Evolutionary conservation across 2,888 invertebrate species (phyloP), one percentile per base, ranked within the genome.

Genomic region (Gnatocerus cornutus): DNA sequence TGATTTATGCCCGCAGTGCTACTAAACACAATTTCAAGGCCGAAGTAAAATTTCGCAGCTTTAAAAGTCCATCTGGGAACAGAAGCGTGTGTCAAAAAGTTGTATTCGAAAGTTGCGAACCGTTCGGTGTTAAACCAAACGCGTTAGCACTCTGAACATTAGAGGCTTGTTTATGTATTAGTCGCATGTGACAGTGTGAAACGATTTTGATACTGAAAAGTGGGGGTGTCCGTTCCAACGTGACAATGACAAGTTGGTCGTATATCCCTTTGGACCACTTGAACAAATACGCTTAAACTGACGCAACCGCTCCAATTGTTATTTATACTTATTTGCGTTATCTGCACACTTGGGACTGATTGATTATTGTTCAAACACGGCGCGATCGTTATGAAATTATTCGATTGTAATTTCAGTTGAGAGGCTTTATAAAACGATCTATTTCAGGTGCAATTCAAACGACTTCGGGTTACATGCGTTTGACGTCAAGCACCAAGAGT

Each of bases 161-260:
- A 10, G 30, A n/a, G n/a, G 29, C 43, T 58, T 43, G 43, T 58
- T 58, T 39, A 59, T 59, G 43, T 33, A 59, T 67, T 67, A 58
- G 41, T 58, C 43, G 56, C 14, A 46, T 27, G 50, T 69, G 69
- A 69, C 64, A 59, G 56, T 14, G 62, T 53, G 61, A 48, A 61
- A 33, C 52, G 45, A 37, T 68, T 33, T 46, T 39, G 56, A 58
- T 69, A 64, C 37, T 69, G 61, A 53, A 65, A 65, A 69, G 59
- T 58, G 65, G 50, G 64, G 43, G 30, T 66, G 74, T 74, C 61
- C 59, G 71, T 63, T 53, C 64, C 68, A 74, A 74, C 71, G 71
- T 76, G 77, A 77, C 75, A 75, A 75, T 77, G 77, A 77, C 76
- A 76, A 76, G 77, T 76, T 76, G 76, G 73, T 66, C 72, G 67